These are phyloP conservation scores for Lepidocolaptes lacrymiger DNA, from an alignment of 2,797 vertebrate genomes.

Conservation along the genomic window DNA sequence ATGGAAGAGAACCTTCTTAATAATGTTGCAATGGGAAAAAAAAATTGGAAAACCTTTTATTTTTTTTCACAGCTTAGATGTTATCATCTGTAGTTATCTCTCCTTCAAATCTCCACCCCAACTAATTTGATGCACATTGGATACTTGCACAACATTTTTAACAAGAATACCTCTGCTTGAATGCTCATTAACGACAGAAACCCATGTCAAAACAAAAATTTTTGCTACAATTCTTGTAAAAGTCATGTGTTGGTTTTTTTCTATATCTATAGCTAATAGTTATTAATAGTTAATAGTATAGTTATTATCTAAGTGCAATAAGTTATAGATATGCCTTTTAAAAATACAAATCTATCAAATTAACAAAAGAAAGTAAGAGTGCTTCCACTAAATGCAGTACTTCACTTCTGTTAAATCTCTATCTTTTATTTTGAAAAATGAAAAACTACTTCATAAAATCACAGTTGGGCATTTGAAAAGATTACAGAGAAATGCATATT, in stretches of 20 bases:
- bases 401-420: not conserved
- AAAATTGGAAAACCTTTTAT: not conserved
- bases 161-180: not conserved
- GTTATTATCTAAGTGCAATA: conserved; percentile 34
- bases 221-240: conserved; percentile 69
- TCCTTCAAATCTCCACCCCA: not conserved
- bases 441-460: not conserved
- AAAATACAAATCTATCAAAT: conserved; percentile 68
- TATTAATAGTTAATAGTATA: too few species aligned
- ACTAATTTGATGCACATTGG: not conserved
- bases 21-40: not conserved
- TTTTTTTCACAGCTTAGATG: not conserved
- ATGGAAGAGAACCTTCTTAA: not conserved
- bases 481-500: not conserved
- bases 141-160: not conserved
- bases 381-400: not conserved
- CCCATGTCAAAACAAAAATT: not conserved
- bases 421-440: not conserved
- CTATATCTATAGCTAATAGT: conserved; percentile 41
- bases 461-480: not conserved
- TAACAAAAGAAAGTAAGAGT: conserved; percentile 69
- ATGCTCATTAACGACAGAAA: not conserved
- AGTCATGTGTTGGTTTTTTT: conserved; percentile 73
- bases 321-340: conserved; percentile 53
- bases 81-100: not conserved